phyloP scores from a whole-genome alignment of 2,888 invertebrate genomes.

The Cartodere bifasciata region DNA sequence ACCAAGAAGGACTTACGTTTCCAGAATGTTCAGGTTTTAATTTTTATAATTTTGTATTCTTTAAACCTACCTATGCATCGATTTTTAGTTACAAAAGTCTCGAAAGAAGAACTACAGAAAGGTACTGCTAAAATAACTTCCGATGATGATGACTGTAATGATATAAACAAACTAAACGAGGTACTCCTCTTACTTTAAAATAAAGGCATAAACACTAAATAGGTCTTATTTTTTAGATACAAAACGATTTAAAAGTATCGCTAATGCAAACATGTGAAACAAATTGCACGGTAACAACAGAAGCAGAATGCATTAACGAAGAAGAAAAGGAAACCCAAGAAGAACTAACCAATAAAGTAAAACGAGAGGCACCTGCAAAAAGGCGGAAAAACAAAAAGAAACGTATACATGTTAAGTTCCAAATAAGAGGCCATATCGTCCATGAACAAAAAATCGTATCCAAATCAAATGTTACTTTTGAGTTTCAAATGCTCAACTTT shows the following conservation, averaged over 20 bases:
- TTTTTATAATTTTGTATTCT: too few species aligned
- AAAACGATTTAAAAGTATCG: constrained; percentile 18
- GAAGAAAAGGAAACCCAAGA: constrained; percentile 16
- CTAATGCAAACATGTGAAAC: constrained; percentile 11
- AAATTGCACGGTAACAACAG: constrained; percentile 16
- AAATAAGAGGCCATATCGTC: constrained; percentile 22
- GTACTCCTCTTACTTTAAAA: constrained; percentile 20
- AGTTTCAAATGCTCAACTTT: constrained; percentile 15
- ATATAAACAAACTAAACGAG: constrained; percentile 31
- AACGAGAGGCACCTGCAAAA: constrained; percentile 19
- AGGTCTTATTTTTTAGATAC: constrained; percentile 17
- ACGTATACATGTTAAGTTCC: constrained; percentile 24
- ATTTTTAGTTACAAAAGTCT: constrained; percentile 35
- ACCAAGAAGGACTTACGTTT: constrained; percentile 29
- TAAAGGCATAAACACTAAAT: constrained; percentile 1
- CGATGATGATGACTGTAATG: constrained; percentile 32
- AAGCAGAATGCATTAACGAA: constrained; percentile 18
- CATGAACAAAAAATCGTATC: constrained; percentile 15
- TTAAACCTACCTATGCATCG: too few species aligned
- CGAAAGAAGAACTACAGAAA: constrained; percentile 37
- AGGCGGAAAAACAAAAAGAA: constrained; percentile 17
- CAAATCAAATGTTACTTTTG: constrained; percentile 8
- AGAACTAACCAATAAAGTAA: constrained; percentile 25
- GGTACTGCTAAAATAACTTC: constrained; percentile 29
- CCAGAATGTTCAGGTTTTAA: constrained; percentile 41